These are phyloP conservation scores for Ambastaia sidthimunki DNA, from an alignment of 2,797 vertebrate species.

Conservation along the genomic window DNA sequence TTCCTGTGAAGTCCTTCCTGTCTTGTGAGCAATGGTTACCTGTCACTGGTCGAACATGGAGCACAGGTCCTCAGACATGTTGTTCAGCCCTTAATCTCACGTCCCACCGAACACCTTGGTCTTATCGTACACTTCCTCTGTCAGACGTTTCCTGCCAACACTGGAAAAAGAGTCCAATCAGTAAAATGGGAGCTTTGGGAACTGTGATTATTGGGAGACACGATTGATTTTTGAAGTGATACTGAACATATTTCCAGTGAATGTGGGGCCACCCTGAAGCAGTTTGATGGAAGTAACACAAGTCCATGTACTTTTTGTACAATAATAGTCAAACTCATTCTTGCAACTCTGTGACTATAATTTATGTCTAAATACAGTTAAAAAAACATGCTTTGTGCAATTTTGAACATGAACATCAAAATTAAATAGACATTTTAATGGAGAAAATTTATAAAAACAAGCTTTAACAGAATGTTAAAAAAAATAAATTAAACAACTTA, in stretches of 20 bases:
- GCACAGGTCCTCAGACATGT: conserved; percentile 29
- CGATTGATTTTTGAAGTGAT: conserved; percentile 26
- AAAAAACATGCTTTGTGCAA: no score
- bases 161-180: conserved; percentile 31
- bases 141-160: conserved; percentile 55
- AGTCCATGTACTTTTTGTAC: neutral
- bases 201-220: conserved; percentile 22
- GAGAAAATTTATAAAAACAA: no score
- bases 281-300: neutral
- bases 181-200: conserved; percentile 40
- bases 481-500: no score
- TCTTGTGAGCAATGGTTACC: conserved; percentile 35
- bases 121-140: conserved; percentile 60
- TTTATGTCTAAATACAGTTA: no score
- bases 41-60: conserved; percentile 39
- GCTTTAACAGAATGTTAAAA: no score
- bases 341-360: no score
- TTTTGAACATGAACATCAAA: no score
- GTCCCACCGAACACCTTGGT: conserved; percentile 47
- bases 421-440: no score
- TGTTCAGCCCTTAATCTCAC: conserved; percentile 51
- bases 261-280: conserved; percentile 8
- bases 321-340: no score
- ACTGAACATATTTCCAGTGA: neutral
- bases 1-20: conserved; percentile 37